Conservation (phyloP, 2,113 vertebrate species). For the Salvelinus alpinus region DNA sequence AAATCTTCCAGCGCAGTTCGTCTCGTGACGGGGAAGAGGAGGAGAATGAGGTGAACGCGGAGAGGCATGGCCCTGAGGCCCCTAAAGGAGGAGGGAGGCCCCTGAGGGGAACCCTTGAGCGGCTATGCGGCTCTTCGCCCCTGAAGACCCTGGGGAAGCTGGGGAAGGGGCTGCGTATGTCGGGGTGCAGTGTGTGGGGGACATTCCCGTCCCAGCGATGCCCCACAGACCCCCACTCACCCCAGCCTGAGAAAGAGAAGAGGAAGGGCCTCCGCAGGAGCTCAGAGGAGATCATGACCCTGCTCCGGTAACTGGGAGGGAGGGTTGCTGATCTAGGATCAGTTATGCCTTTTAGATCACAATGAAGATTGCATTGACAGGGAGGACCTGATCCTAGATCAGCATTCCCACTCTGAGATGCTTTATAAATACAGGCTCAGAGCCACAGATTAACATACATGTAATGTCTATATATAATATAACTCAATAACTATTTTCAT, state of each 20-base stretch:
- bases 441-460: too few relatives aligned
- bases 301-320: constrained; percentile 65
- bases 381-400: too few relatives aligned
- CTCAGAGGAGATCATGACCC: constrained; percentile 83
- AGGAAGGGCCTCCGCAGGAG: constrained; percentile 67
- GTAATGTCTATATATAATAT: too few relatives aligned
- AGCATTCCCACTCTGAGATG: too few relatives aligned
- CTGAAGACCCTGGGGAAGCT: constrained; percentile 82
- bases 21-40: constrained; percentile 71
- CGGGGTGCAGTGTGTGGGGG: constrained; percentile 70
- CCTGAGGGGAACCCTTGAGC: constrained; percentile 82
- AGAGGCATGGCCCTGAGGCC: constrained; percentile 66
- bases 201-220: constrained; percentile 60
- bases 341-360: too few relatives aligned
- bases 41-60: constrained; percentile 75
- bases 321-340: not conserved
- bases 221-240: constrained; percentile 66
- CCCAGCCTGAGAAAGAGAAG: constrained; percentile 65
- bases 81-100: constrained; percentile 61
- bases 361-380: too few relatives aligned
- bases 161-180: constrained; percentile 74
- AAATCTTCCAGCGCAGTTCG: constrained; percentile 60
- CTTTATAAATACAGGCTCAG: too few relatives aligned
- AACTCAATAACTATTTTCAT: too few relatives aligned
- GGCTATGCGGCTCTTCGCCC: constrained; percentile 80